These are phyloP conservation scores for Neopipo cinnamomea DNA, from an alignment of 2,113 vertebrate species.

Conservation along the genomic window DNA sequence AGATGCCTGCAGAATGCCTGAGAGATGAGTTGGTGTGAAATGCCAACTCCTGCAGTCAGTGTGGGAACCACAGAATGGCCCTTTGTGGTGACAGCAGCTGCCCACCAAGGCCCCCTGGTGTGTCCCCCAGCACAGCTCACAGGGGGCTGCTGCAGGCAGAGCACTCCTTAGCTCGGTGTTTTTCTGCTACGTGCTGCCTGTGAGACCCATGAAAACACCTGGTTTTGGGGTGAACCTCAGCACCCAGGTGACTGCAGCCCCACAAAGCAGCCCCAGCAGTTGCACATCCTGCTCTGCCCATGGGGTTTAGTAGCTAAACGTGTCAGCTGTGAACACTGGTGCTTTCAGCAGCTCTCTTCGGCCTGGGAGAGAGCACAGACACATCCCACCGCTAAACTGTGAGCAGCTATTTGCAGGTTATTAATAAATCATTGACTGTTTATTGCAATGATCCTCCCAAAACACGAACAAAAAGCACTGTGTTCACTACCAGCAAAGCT, in stretches of 20 bases:
- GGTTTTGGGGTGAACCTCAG: neutral
- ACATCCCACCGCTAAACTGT: neutral
- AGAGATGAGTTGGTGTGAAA: neutral
- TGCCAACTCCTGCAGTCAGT: fast-evolving
- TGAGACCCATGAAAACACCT: neutral
- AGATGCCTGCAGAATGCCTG: fast-evolving
- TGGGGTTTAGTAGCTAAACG: fast-evolving
- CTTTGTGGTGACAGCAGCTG: neutral
- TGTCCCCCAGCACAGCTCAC: neutral
- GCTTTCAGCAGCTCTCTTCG: neutral
- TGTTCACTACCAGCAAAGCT: neutral
- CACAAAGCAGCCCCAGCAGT: neutral
- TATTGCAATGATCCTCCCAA: neutral
- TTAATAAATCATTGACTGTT: constrained; percentile 8
- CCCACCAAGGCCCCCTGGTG: fast-evolving
- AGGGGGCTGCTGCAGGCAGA: neutral
- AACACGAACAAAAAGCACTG: neutral
- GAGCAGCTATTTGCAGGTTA: neutral
- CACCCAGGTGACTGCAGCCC: neutral
- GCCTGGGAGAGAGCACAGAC: neutral
- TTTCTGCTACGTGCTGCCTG: neutral
- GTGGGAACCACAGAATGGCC: neutral
- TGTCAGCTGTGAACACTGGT: neutral
- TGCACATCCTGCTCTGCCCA: neutral
- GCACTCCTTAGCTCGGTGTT: fast-evolving